These are phyloP conservation scores for Aporophyla nigra DNA, from an alignment of 2,888 invertebrate species.

Conservation along the genomic window DNA sequence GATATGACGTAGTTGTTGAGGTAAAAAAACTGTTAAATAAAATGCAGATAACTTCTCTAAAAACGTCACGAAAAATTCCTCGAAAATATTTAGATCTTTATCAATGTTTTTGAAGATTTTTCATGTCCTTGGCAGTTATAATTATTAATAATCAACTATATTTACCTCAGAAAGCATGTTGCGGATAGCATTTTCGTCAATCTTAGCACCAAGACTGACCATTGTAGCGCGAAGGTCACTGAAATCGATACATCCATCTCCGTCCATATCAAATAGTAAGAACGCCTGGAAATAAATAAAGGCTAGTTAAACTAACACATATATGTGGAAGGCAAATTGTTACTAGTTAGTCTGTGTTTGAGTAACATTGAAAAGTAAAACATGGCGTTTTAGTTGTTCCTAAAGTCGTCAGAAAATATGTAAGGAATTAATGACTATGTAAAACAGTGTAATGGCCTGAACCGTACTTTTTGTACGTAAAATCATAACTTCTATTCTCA, in stretches of 20 bases:
- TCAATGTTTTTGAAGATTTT: background rate
- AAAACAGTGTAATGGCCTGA: too few species aligned
- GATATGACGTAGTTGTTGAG: background rate
- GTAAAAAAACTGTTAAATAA: background rate
- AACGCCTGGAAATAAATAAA: constrained; percentile 88
- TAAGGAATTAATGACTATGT: background rate
- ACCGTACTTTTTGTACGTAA: background rate
- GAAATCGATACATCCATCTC: constrained; percentile 92
- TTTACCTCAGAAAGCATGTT: constrained; percentile 92
- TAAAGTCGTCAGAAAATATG: background rate
- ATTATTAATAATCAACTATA: background rate
- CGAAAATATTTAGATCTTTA: constrained; percentile 9
- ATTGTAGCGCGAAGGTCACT: constrained; percentile 92
- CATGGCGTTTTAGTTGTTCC: background rate
- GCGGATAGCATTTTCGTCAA: constrained; percentile 90
- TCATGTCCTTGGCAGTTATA: background rate
- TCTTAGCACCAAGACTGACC: constrained; percentile 90
- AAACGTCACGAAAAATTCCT: background rate
- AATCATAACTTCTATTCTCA: too few species aligned
- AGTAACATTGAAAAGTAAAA: constrained; percentile 21
- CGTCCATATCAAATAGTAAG: constrained; percentile 92
- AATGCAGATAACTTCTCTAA: background rate
- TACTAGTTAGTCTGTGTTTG: background rate
- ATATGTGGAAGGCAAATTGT: background rate
- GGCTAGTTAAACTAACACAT: background rate